phyloP scores from a whole-genome alignment of 2,797 vertebrate species.

The Dryobates pubescens region DNA sequence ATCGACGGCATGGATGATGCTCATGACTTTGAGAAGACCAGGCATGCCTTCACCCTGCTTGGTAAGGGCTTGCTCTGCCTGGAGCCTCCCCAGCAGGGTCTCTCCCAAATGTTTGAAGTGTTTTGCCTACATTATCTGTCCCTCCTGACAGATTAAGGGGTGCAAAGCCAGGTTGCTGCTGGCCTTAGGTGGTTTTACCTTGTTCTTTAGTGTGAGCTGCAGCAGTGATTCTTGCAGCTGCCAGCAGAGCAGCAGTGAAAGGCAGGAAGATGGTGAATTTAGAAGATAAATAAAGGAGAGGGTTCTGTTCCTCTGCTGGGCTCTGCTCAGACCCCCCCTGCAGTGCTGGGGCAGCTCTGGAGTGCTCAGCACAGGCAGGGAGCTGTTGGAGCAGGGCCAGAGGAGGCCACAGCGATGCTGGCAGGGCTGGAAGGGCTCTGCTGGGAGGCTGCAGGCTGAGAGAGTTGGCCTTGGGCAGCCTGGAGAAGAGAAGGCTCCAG shows the following conservation, averaged over 20 bases:
- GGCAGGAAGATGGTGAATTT: background rate
- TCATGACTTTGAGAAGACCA: constrained; percentile 88
- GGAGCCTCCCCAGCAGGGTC: background rate
- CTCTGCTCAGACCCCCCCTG: background rate
- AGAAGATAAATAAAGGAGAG: background rate
- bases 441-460: too few species aligned
- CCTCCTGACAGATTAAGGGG: background rate
- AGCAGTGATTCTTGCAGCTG: background rate
- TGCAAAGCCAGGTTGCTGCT: background rate
- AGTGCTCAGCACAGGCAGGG: background rate
- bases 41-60: constrained; percentile 87
- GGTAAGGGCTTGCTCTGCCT: constrained; percentile 78
- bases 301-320: background rate
- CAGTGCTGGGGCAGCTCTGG: background rate
- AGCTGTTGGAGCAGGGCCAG: too few species aligned
- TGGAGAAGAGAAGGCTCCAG: background rate
- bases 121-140: background rate
- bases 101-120: background rate
- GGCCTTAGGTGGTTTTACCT: background rate
- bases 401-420: background rate
- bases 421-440: background rate
- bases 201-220: background rate
- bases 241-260: background rate
- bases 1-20: constrained; percentile 90
- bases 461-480: background rate